Percentiles rank a stretch among this genome's conserved stretches.
Evolutionary conservation across 2,888 invertebrate genomes (phyloP).

Genomic region (Orchesella flavescens): DNA sequence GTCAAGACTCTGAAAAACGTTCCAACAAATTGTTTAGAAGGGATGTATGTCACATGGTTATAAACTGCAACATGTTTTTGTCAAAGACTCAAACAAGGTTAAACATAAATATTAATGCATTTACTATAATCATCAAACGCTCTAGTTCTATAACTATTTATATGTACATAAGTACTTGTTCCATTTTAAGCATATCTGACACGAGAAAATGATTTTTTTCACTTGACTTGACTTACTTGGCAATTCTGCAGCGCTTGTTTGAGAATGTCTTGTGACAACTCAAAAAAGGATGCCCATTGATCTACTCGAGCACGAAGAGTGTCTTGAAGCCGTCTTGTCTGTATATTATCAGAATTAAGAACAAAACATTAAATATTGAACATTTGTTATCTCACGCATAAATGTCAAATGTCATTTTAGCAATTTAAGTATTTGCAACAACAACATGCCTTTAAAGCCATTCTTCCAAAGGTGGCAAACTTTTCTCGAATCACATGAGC

Average conservation of each 20-base stretch:
- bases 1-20: constrained; percentile 65
- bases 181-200: too few relatives aligned
- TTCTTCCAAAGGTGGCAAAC: constrained; percentile 74
- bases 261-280: constrained; percentile 78
- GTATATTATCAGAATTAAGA: neutral
- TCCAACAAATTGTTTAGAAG: neutral
- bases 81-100: too few relatives aligned
- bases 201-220: neutral
- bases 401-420: neutral
- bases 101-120: too few relatives aligned
- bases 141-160: too few relatives aligned
- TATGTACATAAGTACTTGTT: too few relatives aligned
- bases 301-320: constrained; percentile 70
- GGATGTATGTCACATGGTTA: too few relatives aligned
- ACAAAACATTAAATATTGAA: neutral
- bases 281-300: constrained; percentile 72
- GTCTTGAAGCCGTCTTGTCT: constrained; percentile 70
- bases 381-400: neutral
- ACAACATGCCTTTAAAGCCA: constrained; percentile 68
- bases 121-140: too few relatives aligned
- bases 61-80: too few relatives aligned
- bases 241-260: constrained; percentile 85
- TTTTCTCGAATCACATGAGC: constrained; percentile 84
- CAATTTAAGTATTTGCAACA: neutral
- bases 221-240: constrained; percentile 75